Conservation (phyloP, 2,797 vertebrate genomes). For the Coregonus ussuriensis region DNA sequence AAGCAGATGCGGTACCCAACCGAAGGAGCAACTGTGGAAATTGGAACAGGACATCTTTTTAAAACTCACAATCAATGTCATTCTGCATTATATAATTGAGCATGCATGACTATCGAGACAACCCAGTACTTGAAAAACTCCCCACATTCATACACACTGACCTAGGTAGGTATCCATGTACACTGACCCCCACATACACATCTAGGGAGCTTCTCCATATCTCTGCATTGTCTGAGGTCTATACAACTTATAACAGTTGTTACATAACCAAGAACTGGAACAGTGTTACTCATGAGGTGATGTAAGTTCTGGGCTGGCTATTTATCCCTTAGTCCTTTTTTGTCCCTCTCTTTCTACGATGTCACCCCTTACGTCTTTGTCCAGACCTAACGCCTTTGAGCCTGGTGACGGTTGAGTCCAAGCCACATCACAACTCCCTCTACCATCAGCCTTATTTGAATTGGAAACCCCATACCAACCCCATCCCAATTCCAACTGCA, state of each 20-base stretch:
- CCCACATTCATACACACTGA: background rate
- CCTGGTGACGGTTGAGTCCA: background rate
- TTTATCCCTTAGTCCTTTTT: slow-evolving; percentile 40
- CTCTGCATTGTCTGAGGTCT: background rate
- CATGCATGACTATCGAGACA: background rate
- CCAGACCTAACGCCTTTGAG: slow-evolving; percentile 54
- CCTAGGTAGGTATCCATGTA: background rate
- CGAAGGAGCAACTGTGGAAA: background rate
- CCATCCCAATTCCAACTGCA: background rate
- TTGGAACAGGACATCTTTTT: background rate
- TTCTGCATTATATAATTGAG: background rate
- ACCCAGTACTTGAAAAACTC: background rate
- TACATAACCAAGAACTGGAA: background rate
- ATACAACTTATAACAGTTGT: background rate
- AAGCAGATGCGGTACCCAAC: background rate
- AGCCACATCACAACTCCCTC: slow-evolving; percentile 27
- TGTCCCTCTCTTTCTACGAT: slow-evolving; percentile 48
- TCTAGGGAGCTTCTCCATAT: background rate
- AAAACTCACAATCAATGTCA: background rate
- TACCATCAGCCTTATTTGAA: slow-evolving; percentile 26
- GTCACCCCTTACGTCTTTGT: slow-evolving; percentile 69
- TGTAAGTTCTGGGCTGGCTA: slow-evolving; percentile 30
- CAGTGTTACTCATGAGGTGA: background rate
- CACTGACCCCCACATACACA: background rate
- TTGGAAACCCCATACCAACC: background rate